Conservation (phyloP, 2,888 invertebrate genomes). For the Mythimna impura region DNA sequence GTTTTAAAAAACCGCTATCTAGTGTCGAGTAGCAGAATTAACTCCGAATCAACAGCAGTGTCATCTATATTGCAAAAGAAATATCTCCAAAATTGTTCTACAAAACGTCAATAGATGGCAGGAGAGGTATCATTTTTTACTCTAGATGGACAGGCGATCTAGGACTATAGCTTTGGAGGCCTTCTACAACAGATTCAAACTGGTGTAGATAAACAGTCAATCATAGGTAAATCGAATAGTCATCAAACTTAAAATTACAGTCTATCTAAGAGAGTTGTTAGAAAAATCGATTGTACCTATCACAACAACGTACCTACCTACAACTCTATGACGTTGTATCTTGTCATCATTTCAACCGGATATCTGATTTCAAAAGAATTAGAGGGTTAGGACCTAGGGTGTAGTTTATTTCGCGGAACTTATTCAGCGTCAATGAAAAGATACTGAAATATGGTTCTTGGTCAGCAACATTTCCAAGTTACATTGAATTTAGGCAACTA, state of each 20-base stretch:
- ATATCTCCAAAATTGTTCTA: neutral
- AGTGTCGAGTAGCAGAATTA: slow-evolving; percentile 63
- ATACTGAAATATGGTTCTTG: too few species aligned
- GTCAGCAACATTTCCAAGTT: too few species aligned
- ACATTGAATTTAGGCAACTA: too few species aligned
- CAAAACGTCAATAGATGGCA: slow-evolving; percentile 27
- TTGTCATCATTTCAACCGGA: slow-evolving; percentile 17
- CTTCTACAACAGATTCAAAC: too few species aligned
- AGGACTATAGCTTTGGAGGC: too few species aligned
- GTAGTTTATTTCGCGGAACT: neutral
- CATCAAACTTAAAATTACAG: neutral
- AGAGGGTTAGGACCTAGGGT: neutral
- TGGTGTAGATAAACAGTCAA: neutral
- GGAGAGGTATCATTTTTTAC: slow-evolving; percentile 1
- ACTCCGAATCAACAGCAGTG: neutral
- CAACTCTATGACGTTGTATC: neutral
- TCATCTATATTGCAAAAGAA: neutral
- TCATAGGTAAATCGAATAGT: neutral
- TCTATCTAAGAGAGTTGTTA: neutral
- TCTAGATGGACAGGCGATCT: too few species aligned
- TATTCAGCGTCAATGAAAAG: neutral
- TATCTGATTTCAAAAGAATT: too few species aligned
- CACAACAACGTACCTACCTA: too few species aligned
- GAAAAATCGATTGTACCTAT: neutral
- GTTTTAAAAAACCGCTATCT: slow-evolving; percentile 62